Base-by-base conservation (phyloP, 23 tunicate genomes). In the Styela clava region DNA sequence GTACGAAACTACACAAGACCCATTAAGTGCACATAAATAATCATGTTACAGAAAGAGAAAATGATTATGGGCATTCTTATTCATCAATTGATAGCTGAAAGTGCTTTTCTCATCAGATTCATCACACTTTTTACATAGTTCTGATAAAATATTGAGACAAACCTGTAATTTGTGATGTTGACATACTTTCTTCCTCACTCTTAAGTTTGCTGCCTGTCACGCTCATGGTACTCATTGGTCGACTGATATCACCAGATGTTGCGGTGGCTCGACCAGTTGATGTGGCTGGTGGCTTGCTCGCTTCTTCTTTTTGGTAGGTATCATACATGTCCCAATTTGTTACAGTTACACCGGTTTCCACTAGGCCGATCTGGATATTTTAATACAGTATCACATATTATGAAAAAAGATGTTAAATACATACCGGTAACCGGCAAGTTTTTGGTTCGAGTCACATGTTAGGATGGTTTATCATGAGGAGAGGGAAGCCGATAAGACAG, bases 241-340 rank as follows among this genome's bases (percentile, higher is more conserved):
- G 81, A 37, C 81, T 76, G 27, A 76, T 76, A 36, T 76, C 81
- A 16, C 81, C 81, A 24, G 32, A 23, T 44, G 81, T 36, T 23
- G 61, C 81, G 12, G 81, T 34, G 0, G 24, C 31, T 2, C 67
- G 28, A 0, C 81, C 81, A 0, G n/a, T 37, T 2, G 1, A 16
- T 1, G 33, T 31, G 31, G 35, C 81, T 19, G 65, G 81, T 52
- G 81, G 64, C 26, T 52, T 35, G 16, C 36, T 52, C 19, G 74
- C 32, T 3, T 29, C 52, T n/a, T 64, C 69, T 26, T 52, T 61
- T 26, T 79, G 78, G 74, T 76, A 88, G 0, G 98, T 93, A 69
- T 93, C 98, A 63, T 84, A 84, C 85, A 93, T 89, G 76, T 93
- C 98, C 98, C 98, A 93, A 23, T 86, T 78, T 2, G 97, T 86